A percentile compares a stretch with the other conserved stretches of the same genome.
Conservation (phyloP, 2,797 vertebrate species). For the Syncerus caffer region DNA sequence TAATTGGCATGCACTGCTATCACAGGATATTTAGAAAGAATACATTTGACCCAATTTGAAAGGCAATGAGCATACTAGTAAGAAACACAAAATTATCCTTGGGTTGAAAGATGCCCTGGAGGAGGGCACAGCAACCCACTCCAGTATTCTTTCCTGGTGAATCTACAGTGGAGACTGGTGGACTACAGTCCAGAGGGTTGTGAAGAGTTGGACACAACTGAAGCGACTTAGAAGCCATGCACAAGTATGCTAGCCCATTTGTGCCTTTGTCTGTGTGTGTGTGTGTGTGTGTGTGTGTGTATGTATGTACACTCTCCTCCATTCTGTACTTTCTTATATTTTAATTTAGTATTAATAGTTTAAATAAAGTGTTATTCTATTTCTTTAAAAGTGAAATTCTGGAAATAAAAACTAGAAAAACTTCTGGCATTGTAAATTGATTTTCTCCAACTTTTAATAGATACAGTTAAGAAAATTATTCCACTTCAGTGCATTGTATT, state of each 20-base stretch:
- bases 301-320: not conserved
- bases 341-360: not conserved
- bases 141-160: not conserved
- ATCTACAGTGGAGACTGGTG: not conserved
- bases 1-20: not conserved
- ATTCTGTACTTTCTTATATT: not conserved
- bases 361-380: not conserved
- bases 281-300: not conserved
- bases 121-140: not conserved
- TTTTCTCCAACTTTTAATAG: not conserved
- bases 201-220: not conserved
- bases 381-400: not conserved
- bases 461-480: not conserved
- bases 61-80: not conserved
- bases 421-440: not conserved
- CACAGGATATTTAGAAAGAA: not conserved
- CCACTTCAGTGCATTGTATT: not conserved
- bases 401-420: not conserved
- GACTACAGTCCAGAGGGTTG: not conserved
- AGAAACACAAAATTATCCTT: not conserved
- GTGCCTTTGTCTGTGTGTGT: not conserved
- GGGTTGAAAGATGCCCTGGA: not conserved
- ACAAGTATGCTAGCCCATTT: not conserved
- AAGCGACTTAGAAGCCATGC: accelerated
- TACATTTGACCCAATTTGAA: not conserved